Conservation (phyloP, 1,140 invertebrate species). For the Ptiloglossa arizonensis region DNA sequence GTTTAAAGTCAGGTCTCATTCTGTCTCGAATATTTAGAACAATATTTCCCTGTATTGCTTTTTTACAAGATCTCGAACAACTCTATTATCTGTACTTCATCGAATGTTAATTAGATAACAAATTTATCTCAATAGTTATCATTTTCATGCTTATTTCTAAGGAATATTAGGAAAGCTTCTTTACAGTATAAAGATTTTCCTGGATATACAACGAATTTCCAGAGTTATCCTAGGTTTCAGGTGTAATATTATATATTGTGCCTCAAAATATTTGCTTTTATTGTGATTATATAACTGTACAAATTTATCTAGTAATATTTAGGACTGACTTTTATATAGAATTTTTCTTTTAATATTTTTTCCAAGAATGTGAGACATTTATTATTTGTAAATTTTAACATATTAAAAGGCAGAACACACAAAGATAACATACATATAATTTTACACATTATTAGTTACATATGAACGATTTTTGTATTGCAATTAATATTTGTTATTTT, state of each 20-base stretch:
- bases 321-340: conserved; percentile 46
- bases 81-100: conserved; percentile 7
- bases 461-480: neutral
- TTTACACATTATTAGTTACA: neutral
- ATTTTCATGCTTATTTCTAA: conserved; percentile 10
- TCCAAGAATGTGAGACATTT: conserved; percentile 6
- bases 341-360: conserved; percentile 31
- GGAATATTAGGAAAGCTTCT: conserved; percentile 7
- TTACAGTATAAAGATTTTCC: conserved; percentile 8
- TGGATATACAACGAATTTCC: conserved; percentile 26
- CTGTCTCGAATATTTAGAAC: too few species aligned
- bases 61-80: too few species aligned
- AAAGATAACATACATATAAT: conserved; percentile 33
- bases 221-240: conserved; percentile 16
- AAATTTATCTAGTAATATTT: conserved; percentile 49
- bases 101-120: conserved; percentile 22
- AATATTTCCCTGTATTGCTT: too few species aligned
- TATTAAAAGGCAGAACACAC: conserved; percentile 38
- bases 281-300: conserved; percentile 51
- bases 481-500: conserved; percentile 28
- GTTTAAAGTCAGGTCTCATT: too few species aligned
- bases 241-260: conserved; percentile 42
- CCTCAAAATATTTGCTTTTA: conserved; percentile 38
- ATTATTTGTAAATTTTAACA: conserved; percentile 37
- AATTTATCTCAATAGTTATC: conserved; percentile 17